Percentiles rank a stretch among this genome's conserved stretches.
Evolutionary conservation across 2,888 invertebrate genomes (phyloP).

Genomic region (Aricia artaxerxes): DNA sequence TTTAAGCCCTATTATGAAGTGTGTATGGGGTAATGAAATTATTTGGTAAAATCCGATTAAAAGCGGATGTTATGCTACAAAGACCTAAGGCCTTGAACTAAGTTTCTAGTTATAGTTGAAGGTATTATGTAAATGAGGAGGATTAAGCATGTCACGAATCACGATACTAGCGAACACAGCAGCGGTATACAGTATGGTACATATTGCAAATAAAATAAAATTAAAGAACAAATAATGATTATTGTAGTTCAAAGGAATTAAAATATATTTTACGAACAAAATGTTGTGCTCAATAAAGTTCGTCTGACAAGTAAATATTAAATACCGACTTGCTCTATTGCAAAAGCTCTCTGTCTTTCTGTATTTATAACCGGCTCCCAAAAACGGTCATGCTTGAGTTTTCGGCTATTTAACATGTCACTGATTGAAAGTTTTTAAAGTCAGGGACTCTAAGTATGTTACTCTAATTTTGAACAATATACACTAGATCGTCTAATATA

Average conservation of each 20-base stretch:
- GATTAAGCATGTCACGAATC: conserved; percentile 58
- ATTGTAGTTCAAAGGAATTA: background rate
- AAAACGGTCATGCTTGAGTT: background rate
- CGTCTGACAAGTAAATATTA: no score
- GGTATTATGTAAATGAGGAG: conserved; percentile 59
- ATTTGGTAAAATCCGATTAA: conserved; percentile 25
- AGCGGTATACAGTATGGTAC: background rate
- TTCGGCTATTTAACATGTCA: background rate
- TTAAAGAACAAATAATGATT: no score
- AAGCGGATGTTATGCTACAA: conserved; percentile 14
- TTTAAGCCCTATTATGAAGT: no score
- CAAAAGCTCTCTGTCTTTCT: background rate
- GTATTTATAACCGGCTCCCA: background rate
- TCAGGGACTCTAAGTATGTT: background rate
- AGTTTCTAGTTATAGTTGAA: conserved; percentile 29
- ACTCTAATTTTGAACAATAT: background rate
- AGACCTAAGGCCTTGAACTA: conserved; percentile 29
- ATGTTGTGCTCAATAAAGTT: no score
- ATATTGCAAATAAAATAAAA: no score
- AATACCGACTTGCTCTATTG: background rate
- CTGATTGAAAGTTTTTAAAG: no score
- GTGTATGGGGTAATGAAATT: background rate
- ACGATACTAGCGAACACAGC: conserved; percentile 40
- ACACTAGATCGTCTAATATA: no score
- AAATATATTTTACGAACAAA: background rate